Percentiles rank a stretch among this genome's conserved stretches.
phyloP scores from a whole-genome alignment of 2,797 vertebrate genomes.

The Discoglossus pictus region DNA sequence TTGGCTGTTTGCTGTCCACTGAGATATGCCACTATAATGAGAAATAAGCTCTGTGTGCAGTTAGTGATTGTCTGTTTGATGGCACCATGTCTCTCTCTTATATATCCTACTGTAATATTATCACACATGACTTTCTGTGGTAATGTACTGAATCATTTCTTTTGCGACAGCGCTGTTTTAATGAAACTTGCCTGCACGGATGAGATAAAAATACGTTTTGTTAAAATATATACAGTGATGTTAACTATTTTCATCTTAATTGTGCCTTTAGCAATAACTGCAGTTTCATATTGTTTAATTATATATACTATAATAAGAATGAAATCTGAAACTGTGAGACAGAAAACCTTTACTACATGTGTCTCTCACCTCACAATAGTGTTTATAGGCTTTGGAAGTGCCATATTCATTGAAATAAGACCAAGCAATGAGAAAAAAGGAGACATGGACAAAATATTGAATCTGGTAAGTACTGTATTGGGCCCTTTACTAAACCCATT shows the following conservation, averaged over 20 bases:
- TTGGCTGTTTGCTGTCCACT: slow-evolving; percentile 55
- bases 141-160: slow-evolving; percentile 42
- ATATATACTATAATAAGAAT: slow-evolving; percentile 11
- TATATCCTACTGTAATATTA: slow-evolving; percentile 18
- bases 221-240: not conserved
- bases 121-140: slow-evolving; percentile 52
- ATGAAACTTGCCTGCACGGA: slow-evolving; percentile 7
- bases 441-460: slow-evolving; percentile 49
- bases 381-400: slow-evolving; percentile 55
- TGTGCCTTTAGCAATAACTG: not conserved
- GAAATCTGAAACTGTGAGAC: not conserved
- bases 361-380: slow-evolving; percentile 6
- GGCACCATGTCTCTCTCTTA: slow-evolving; percentile 49
- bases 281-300: slow-evolving; percentile 6
- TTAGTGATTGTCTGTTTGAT: slow-evolving; percentile 46
- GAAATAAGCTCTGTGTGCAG: slow-evolving; percentile 52
- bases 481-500: slow-evolving; percentile 50
- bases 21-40: slow-evolving; percentile 52
- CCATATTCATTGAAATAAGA: slow-evolving; percentile 54
- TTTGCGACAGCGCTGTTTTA: slow-evolving; percentile 31
- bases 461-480: slow-evolving; percentile 54
- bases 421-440: not conserved
- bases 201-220: not conserved
- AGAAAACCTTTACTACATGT: slow-evolving; percentile 27
- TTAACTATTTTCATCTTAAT: slow-evolving; percentile 1